Base-by-base conservation (phyloP, 2,888 invertebrate genomes). In the Torymus auratus region DNA sequence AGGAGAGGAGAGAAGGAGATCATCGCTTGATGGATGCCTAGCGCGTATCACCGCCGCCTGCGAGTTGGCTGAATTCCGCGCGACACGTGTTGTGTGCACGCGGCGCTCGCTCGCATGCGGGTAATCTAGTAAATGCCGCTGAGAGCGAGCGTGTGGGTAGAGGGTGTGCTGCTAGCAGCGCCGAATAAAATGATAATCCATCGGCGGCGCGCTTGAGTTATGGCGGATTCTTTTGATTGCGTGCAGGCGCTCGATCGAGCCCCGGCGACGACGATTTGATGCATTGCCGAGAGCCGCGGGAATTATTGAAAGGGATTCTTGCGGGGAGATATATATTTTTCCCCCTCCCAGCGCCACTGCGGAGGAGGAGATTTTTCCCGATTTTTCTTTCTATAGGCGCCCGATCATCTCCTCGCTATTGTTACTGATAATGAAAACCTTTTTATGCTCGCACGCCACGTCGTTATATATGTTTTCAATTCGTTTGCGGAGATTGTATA, bases 181-280 rank as follows among this genome's bases (percentile, higher is more conserved):
- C 20, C 41, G 75, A 68, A 68, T 68, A 75, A 75, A 75, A 77
- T 71, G 58, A 77, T 71, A 71, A 77, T 77, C 69, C 69, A 10
- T 2, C 41, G 62, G 23, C 10, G 5, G 28, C 17, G n/a, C 10
- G 20, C 17, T 2, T 74, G 74, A 74, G 67, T 69, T 69, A 70
- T 70, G 69, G 69, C 69, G 41, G 62, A 69, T 77, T 77, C 76
- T 55, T 62, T 52, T 64, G 76, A 67, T 75, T 68, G 67, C 61
- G 76, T 17, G 73, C 53, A 13, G 55, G 28, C 28, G 28, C 28
- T 28, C 28, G 28, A 28, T 28, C 28, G 28, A 28, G 28, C 28
- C 28, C 28, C 28, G 7, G 7, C 28, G 28, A 28, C 28, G 55
- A 41, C 28, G 61, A 62, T 76, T 76, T 76, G 76, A 76, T 76